Conservation (phyloP, 2,888 invertebrate species). For the Drosophila gaucha region DNA sequence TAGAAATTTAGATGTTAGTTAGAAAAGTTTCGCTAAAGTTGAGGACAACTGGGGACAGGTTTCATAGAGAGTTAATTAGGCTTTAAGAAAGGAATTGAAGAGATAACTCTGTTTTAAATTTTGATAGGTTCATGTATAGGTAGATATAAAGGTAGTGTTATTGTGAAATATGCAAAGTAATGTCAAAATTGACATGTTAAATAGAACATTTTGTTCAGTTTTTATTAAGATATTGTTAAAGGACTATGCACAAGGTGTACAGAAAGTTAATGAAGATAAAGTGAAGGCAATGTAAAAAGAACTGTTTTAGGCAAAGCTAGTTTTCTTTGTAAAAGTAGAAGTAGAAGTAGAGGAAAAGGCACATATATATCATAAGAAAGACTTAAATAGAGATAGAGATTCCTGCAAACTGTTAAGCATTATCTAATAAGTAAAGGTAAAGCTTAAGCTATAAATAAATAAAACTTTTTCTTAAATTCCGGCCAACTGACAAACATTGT, state of each 20-base stretch:
- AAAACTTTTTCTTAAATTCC: neutral
- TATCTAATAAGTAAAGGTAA: neutral
- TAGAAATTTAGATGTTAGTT: neutral
- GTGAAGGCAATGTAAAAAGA: neutral
- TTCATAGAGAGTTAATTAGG: too few relatives aligned
- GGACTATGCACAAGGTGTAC: neutral
- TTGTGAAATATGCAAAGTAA: too few relatives aligned
- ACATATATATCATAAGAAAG: neutral
- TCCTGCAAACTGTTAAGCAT: neutral
- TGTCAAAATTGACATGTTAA: too few relatives aligned
- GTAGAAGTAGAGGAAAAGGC: neutral
- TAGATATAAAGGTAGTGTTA: too few relatives aligned
- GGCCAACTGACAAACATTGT: neutral
- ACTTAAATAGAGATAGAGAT: neutral
- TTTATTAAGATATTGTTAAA: neutral
- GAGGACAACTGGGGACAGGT: too few relatives aligned
- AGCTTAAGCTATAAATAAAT: neutral
- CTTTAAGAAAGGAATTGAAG: too few relatives aligned
- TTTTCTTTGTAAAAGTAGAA: too few relatives aligned
- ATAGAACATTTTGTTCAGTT: too few relatives aligned
- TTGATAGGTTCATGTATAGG: too few relatives aligned
- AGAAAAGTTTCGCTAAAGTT: neutral
- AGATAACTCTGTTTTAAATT: too few relatives aligned
- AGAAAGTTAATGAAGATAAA: neutral
- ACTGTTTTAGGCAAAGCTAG: too few relatives aligned